Percentiles rank a stretch among this genome's conserved stretches.
These are phyloP conservation scores for Orientallactaga sibirica DNA, from an alignment of 2,797 vertebrate genomes.

Conservation along the genomic window DNA sequence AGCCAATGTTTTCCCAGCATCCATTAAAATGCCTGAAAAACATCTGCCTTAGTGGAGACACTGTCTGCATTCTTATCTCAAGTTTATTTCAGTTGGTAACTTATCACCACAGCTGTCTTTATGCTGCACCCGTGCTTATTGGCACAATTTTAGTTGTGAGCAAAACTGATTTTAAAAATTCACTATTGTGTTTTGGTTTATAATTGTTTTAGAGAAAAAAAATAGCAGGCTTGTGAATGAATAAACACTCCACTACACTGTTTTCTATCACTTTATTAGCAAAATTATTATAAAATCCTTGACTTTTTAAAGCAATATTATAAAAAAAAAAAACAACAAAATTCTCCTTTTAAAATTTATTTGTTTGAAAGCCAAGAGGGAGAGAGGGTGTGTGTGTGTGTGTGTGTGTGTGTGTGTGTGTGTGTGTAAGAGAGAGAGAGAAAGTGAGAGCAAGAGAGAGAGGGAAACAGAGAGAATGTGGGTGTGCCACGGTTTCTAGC, in stretches of 20 bases:
- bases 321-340: not conserved
- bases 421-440: no score
- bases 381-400: no score
- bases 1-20: not conserved
- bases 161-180: not conserved
- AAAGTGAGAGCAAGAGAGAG: no score
- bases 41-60: not conserved
- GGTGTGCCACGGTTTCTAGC: no score
- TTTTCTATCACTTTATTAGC: not conserved
- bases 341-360: not conserved
- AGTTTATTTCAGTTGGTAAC: not conserved
- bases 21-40: not conserved
- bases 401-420: no score
- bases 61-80: not conserved
- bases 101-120: not conserved
- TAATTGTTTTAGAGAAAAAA: not conserved
- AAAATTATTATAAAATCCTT: slow-evolving; percentile 1
- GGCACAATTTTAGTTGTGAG: slow-evolving; percentile 2
- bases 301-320: not conserved
- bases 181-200: not conserved
- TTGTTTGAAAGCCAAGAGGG: no score
- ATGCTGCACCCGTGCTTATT: not conserved
- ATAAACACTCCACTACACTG: not conserved
- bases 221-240: not conserved
- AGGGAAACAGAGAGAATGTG: no score